Evolutionary conservation across 1,140 invertebrate genomes (phyloP), one percentile per base, ranked within the genome.

Genomic region (Rhyzopertha dominica): DNA sequence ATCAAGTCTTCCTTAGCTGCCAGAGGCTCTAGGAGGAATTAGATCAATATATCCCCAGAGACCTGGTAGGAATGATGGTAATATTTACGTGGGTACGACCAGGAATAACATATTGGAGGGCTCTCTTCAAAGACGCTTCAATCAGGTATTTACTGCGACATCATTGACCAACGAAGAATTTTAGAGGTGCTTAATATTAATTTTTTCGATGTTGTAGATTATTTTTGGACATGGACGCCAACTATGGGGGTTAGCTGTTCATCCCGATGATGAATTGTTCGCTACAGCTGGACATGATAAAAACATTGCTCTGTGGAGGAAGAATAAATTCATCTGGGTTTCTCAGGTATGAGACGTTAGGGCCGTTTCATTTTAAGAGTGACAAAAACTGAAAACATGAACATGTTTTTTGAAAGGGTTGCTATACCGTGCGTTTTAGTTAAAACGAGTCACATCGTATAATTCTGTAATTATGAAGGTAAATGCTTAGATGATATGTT

Each of bases 271-370:
- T 57, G 88, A 92, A 64, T 77, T 92, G 49, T 95, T 95, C 64
- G 85, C 92, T 5, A 95, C 92, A 9, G 91, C 90, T 20, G 91
- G 90, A 0, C 85, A 92, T 51, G 94, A 98, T 68, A 91, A 90
- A 63, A 84, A 87, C 53, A 86, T 95, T 26, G 88, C 87, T 10
- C 74, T 92, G 5, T 95, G 91, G 91, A 81, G 86, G 30, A 81
- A 84, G 39, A 87, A 90, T 61, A 87, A 86, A 68, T 70, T 93
- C 1, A 71, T 90, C 14, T 95, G 91, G 86, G 87, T 80, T 34
- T 84, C 84, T n/a, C 85, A 91, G 73, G 88, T 91, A 40, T 22
- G 23, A 29, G 10, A 5, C 3, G 20, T 20, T 23, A 22, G 7
- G 16, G 7, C 23, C 12, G 5, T 37, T 39, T 8, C 20, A 5